phyloP scores from a whole-genome alignment of 2,113 vertebrate genomes.

The Peromyscus leucopus region DNA sequence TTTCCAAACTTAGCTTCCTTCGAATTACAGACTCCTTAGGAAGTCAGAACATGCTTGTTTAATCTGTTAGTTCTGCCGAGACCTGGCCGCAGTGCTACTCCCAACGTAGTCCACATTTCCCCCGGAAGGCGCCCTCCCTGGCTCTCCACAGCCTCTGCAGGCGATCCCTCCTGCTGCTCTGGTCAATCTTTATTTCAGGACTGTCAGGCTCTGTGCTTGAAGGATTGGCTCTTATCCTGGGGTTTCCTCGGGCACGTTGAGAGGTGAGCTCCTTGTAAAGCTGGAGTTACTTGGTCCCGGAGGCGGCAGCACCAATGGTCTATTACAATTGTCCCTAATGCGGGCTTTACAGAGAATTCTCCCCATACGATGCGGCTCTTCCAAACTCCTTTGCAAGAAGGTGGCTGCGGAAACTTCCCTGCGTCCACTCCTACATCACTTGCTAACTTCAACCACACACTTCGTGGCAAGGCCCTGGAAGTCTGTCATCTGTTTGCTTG shows the following conservation, averaged over 20 bases:
- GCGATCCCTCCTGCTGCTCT: background rate
- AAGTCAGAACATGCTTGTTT: background rate
- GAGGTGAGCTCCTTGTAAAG: background rate
- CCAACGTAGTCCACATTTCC: background rate
- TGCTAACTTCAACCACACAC: background rate
- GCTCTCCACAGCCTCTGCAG: background rate
- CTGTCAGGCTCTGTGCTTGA: background rate
- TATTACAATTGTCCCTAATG: background rate
- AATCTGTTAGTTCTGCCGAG: background rate
- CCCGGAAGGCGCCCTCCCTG: background rate
- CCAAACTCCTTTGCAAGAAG: background rate
- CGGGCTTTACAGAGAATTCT: background rate
- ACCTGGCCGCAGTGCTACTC: background rate
- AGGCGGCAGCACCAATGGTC: background rate
- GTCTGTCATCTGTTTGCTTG: background rate
- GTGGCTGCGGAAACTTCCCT: accelerated
- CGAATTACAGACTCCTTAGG: conserved; percentile 40
- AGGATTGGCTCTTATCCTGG: background rate
- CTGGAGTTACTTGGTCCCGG: background rate
- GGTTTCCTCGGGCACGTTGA: background rate
- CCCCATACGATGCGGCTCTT: background rate
- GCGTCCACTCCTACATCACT: background rate
- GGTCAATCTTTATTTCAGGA: background rate
- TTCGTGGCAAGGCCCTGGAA: background rate
- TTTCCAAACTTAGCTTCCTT: conserved; percentile 47